Percentiles rank a stretch among this genome's conserved stretches.
Conservation (phyloP, 2,797 vertebrate genomes). For the Amazona finschi region DNA sequence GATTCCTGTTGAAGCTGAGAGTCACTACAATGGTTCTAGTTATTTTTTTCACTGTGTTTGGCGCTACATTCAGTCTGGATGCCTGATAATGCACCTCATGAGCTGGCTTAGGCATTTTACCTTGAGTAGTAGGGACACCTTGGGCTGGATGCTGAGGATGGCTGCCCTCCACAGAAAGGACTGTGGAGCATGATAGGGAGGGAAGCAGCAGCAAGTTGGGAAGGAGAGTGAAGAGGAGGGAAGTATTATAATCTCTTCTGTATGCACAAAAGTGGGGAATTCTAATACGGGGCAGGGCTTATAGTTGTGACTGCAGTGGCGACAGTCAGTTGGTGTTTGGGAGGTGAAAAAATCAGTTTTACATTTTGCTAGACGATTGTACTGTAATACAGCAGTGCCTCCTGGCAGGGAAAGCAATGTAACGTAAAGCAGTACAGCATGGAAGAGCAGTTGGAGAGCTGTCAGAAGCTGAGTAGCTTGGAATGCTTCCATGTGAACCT, state of each 20-base stretch:
- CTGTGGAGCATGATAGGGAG: neutral
- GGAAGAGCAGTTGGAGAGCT: conserved; percentile 61
- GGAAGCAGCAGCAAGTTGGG: neutral
- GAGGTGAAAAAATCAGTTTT: conserved; percentile 45
- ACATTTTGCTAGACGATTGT: conserved; percentile 3
- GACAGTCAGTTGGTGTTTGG: conserved; percentile 28
- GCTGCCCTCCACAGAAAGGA: neutral
- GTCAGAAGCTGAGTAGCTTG: conserved; percentile 61
- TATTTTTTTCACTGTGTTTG: neutral
- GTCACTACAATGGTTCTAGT: neutral
- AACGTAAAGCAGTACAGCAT: conserved; percentile 47
- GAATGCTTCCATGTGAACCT: conserved; percentile 36
- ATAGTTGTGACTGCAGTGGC: neutral
- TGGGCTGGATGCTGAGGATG: neutral
- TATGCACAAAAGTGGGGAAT: neutral
- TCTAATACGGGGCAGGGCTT: neutral
- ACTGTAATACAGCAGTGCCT: conserved; percentile 68
- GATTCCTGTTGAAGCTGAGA: neutral
- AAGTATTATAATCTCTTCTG: neutral
- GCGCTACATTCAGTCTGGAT: neutral
- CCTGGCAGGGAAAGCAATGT: conserved; percentile 65
- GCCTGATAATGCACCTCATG: neutral
- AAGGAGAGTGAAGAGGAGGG: neutral
- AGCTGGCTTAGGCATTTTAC: neutral
- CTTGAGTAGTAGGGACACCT: neutral